These are phyloP conservation scores for Pentamera pediparva DNA, from an alignment of 53 echinoderm and acorn worm genomes.

Conservation along the genomic window DNA sequence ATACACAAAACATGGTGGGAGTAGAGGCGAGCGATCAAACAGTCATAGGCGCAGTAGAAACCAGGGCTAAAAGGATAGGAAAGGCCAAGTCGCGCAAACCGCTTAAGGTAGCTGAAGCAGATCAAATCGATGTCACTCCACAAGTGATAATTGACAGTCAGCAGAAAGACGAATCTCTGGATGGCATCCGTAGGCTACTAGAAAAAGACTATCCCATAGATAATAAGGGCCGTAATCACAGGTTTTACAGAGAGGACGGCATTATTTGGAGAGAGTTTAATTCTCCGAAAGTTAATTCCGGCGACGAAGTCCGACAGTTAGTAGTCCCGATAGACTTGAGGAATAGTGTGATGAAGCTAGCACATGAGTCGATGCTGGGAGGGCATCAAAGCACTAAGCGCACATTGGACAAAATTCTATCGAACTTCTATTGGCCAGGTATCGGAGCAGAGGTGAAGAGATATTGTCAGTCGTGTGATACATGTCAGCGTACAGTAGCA, in stretches of 20 bases:
- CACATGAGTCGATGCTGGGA: constrained; percentile 28
- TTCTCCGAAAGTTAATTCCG: background rate
- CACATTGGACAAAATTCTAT: constrained; percentile 24
- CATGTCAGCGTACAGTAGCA: constrained; percentile 18
- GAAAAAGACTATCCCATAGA: background rate
- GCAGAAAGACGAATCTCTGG: background rate
- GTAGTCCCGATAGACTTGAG: constrained; percentile 17
- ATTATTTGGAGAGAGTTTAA: background rate
- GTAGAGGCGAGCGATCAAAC: background rate
- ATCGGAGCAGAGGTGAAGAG: constrained; percentile 27
- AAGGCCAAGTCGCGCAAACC: constrained; percentile 2
- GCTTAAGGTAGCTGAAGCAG: background rate
- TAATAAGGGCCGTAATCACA: background rate
- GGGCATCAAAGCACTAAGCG: constrained; percentile 33
- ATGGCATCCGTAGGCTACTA: background rate
- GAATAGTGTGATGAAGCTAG: constrained; percentile 15
- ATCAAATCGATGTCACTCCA: constrained; percentile 8
- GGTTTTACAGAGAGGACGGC: background rate
- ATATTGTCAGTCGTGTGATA: constrained; percentile 43
- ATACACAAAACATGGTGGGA: background rate
- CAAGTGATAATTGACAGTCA: background rate
- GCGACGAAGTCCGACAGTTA: background rate
- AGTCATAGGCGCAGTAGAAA: background rate
- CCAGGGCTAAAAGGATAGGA: background rate
- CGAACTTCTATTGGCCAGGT: constrained; percentile 40